Evolutionary conservation across 1,140 invertebrate genomes (phyloP), one percentile per base, ranked within the genome.

Genomic region (Brachionus rotundiformis): DNA sequence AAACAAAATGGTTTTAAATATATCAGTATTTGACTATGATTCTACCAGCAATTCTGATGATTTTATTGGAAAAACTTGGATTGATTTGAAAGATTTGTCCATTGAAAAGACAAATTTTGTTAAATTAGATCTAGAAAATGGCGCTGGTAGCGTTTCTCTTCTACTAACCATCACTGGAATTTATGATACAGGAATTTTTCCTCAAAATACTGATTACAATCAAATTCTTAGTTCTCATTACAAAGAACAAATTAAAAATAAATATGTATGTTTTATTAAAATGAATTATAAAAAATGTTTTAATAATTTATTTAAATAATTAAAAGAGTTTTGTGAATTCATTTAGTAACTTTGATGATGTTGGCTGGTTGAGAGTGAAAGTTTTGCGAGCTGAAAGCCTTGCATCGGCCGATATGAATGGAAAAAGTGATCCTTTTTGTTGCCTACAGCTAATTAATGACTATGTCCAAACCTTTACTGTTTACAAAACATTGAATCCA

Each of bases 401-500:
- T 19, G 75, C 75, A 0, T 77, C 75, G 11, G 75, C 75, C 3
- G 88, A 89, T 83, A 83, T 88, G 44, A 87, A 87, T 6, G 88
- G 88, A 8, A 91, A 91, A 83, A 90, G 90, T 83, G 97, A 99
- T 89, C 97, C 97, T 0, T 99, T 98, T 87, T 98, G 95, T 89
- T 96, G 98, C 0, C 85, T 99, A 1, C 96, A 99, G 87, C 88
- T 99, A 65, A 93, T 94, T 2, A 99, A 99, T 88, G 91, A 94
- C 0, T 90, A 96, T 65, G 89, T 98, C 44, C 95, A 98, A 88
- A 99, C 97, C 0, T 95, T 98, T 87, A 99, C 97, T 0, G 95
- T 98, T 87, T 99, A 99, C 87, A 98, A 98, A 87, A 99, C 96
- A 0, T 89, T 99, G 2, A 91, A 92, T 65, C 97, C 97, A 0